Conservation (phyloP, 2,888 invertebrate genomes). For the Merodon equestris region DNA sequence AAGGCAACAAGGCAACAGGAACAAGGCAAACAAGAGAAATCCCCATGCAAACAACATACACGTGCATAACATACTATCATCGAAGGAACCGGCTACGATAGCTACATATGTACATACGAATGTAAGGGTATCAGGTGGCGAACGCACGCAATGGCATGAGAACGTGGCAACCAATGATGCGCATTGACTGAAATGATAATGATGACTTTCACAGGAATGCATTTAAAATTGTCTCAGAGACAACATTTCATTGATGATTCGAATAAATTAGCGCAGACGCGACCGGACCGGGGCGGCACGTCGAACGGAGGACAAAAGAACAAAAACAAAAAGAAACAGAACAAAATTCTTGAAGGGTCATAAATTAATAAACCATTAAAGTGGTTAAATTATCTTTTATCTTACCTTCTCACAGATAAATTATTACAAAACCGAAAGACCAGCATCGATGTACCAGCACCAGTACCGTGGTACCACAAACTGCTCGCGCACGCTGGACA, state of each 20-base stretch:
- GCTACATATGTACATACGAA: conserved; percentile 17
- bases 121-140: conserved; percentile 35
- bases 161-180: conserved; percentile 2
- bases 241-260: conserved; percentile 64
- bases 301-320: background rate
- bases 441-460: conserved; percentile 58
- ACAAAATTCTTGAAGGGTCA: conserved; percentile 76
- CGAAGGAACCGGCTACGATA: too few relatives aligned
- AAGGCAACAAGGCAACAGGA: too few relatives aligned
- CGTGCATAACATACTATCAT: conserved; percentile 28
- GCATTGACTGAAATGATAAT: background rate
- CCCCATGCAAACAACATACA: conserved; percentile 39
- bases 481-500: background rate
- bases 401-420: conserved; percentile 78
- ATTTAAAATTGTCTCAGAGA: conserved; percentile 33
- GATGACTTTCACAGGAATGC: conserved; percentile 53
- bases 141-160: background rate
- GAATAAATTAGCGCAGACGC: conserved; percentile 59
- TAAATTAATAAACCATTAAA: conserved; percentile 80
- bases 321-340: conserved; percentile 48
- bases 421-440: conserved; percentile 78
- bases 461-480: background rate
- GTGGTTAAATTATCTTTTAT: conserved; percentile 79
- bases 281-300: conserved; percentile 21
- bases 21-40: conserved; percentile 35